Base-by-base conservation (phyloP, 2,888 invertebrate species). In the Sepiola atlantica region DNA sequence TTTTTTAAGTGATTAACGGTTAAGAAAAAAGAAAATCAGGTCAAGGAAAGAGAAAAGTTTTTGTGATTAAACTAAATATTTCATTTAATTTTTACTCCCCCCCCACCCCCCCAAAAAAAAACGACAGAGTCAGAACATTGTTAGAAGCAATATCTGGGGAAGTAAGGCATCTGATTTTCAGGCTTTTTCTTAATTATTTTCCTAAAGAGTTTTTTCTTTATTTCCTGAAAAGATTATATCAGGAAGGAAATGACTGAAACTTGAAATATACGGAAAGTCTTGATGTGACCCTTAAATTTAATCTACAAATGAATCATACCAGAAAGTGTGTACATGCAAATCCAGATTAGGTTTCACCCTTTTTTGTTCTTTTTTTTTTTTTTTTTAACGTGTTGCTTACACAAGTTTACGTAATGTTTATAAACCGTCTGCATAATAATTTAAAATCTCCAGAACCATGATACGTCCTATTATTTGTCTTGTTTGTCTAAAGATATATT, bases 401-500 rank as follows among this genome's bases (percentile, higher is more conserved):
- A 14, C 14, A 14, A 77, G 16, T 21, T 77, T 10, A 14, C 77
- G 14, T 77, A 12, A 14, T 57, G 20, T 57, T 77, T 0, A 77
- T 77, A n/a, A 77, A 77, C 16, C n/a, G n/a, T 32, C n/a, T 77
- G 16, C 77, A 14, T 14, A 77, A 77, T n/a, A 77, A 77, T 4
- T 77, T 32, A n/a, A 45, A n/a, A 18, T 77, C n/a, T 77, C 16
- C 12, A 16, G 16, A 32, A 77, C n/a, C 77, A n/a, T 10, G 77
- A 77, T 77, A 77, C 32, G 32, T 77, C 77, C n/a, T 77, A 77
- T n/a, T n/a, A n/a, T 77, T 77, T 77, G 77, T 10, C 28, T 77
- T 77, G n/a, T n/a, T 77, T 77, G 77, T 77, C 77, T 77, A n/a
- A n/a, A 77, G 77, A 77, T 77, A 77, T 77, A n/a, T 77, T 77